Base-by-base conservation (phyloP, 2,797 vertebrate genomes). In the Gadopsis marmoratus region DNA sequence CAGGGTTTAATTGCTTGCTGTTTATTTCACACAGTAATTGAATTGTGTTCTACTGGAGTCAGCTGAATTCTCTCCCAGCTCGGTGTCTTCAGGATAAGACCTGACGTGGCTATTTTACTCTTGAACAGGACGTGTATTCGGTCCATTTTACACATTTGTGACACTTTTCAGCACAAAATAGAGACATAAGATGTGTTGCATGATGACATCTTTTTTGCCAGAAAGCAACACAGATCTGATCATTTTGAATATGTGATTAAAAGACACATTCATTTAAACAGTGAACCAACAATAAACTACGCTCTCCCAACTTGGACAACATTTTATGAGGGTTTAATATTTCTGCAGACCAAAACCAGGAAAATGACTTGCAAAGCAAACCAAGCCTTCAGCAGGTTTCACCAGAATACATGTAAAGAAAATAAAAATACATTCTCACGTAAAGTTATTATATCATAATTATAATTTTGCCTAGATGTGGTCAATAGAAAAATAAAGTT, bases 1-100 rank as follows among this genome's bases (percentile, higher is more conserved):
- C 13, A 17, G 23, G 14, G 43, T 53, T 63, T 50, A 5, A 35
- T 41, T 59, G 23, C 33, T 41, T 1, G 31, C 51, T 64, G 50
- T 14, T 67, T 33, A 39, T 53, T 47, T 74, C 58, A 63, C 23
- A 10, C 59, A 9, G 37, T 4, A 29, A 53, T 3, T 55, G 7
- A 35, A 39, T 59, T 5, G 66, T 48, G 39, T 65, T 76, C 37
- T 6, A 70, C 17, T 50, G 60, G 47, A 79, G 19, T 71, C 70
- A 71, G 3, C 11, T 23, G 66, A 55, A 11, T n/a, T 10, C 9
- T 48, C 16, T 29, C 11, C 14, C 9, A 60, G 45, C 14, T 14
- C 10, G 17, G 21, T 7, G 3, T 45, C 29, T 26, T 50, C 35
- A 45, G 45, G n/a, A 53, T 47, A n/a, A 26, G 9, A 41, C 60